Percentiles rank a stretch among this genome's conserved stretches.
phyloP scores from a whole-genome alignment of 2,113 vertebrate genomes.

The Cathartes aura region DNA sequence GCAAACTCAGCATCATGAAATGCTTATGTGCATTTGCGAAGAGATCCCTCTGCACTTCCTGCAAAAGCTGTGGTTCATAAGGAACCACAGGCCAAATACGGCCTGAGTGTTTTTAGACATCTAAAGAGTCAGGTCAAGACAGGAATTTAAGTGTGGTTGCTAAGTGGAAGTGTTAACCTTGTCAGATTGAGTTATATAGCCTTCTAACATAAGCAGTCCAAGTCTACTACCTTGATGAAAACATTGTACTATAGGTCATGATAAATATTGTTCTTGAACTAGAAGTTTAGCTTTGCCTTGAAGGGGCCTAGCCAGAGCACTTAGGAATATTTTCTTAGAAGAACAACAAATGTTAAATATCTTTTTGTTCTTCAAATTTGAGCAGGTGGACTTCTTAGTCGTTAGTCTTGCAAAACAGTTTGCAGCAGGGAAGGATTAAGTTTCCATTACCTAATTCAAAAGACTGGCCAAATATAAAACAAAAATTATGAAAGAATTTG shows the following conservation, averaged over 20 bases:
- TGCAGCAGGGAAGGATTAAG: conserved; percentile 25
- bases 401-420: conserved; percentile 33
- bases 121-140: neutral
- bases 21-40: neutral
- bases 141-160: neutral
- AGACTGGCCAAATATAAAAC: conserved; percentile 53
- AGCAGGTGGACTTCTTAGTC: neutral
- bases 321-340: neutral
- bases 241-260: neutral
- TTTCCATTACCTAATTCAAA: conserved; percentile 74
- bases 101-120: neutral
- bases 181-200: neutral
- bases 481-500: conserved; percentile 9
- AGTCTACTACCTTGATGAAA: conserved; percentile 11
- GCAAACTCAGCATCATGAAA: neutral
- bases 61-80: neutral
- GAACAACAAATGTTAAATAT: neutral
- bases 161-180: neutral
- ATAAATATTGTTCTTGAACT: neutral
- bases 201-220: neutral
- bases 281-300: neutral
- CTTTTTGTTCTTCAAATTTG: neutral
- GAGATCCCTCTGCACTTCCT: neutral
- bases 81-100: neutral
- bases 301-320: neutral